Evolutionary conservation across 2,888 invertebrate species (phyloP).

Genomic region (Resseliella maxima): DNA sequence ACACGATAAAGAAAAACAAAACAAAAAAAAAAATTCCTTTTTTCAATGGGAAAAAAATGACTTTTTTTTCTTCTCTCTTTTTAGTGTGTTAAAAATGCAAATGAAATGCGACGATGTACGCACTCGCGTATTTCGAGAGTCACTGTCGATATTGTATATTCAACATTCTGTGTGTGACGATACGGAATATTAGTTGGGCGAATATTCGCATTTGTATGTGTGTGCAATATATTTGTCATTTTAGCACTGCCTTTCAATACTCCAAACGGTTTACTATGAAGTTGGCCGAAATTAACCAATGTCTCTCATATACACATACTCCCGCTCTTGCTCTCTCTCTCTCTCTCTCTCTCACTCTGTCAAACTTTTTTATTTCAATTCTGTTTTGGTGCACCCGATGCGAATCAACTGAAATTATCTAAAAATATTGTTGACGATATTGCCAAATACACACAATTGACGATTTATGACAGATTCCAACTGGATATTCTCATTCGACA

Average conservation of each 20-base stretch:
- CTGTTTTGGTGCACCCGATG: no score
- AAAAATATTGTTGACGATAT: no score
- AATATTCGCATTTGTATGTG: neutral
- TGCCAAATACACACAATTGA: no score
- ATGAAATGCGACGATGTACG: slow-evolving; percentile 55
- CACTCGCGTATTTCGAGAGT: slow-evolving; percentile 55
- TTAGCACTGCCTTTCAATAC: neutral
- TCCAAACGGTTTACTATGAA: neutral
- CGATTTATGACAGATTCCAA: no score
- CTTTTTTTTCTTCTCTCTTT: neutral
- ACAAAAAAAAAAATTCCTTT: neutral
- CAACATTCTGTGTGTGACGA: neutral
- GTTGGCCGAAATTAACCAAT: neutral
- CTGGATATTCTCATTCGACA: no score
- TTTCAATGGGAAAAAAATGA: neutral
- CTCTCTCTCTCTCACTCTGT: no score
- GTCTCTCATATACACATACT: no score
- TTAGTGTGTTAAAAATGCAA: slow-evolving; percentile 45
- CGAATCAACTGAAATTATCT: no score
- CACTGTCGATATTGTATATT: slow-evolving; percentile 25
- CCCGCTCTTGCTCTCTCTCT: no score
- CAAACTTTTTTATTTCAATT: no score
- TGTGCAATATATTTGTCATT: neutral
- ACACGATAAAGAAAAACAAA: slow-evolving; percentile 33
- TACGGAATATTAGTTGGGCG: neutral